Evolutionary conservation across 1,140 invertebrate species (phyloP), one percentile per base, ranked within the genome.

Genomic region (Caerostris extrusa): DNA sequence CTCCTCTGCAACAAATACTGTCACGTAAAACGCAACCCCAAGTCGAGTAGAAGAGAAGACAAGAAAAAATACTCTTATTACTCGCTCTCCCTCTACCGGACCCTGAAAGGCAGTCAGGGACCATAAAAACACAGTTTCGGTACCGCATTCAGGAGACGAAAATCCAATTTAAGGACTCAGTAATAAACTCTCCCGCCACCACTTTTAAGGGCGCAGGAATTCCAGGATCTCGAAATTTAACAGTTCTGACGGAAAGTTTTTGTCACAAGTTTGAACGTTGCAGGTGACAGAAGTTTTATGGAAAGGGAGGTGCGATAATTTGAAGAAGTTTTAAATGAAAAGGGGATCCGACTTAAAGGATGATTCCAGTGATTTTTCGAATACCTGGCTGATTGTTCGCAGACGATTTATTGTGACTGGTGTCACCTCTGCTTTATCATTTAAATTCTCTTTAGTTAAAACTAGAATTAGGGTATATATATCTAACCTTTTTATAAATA

Each of bases 251-350:
- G 83, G 83, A 85, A 85, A 85, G 83, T 85, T 85, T 85, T 85
- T 85, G 83, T 85, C 83, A 85, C 83, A 60, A 85, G 83, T 85
- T 85, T 85, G 3, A 56, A 85, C 56, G 57, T 19, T 85, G 71
- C 71, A 77, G 83, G 83, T 85, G 83, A 85, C 83, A 85, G 83
- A 85, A 85, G 83, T 85, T 85, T 85, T 85, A 85, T 85, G 83
- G 83, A 19, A 60, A 34, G 83, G 83, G 10, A 60, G 57, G 83
- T 10, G 57, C 55, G 10, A 14, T 8, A 53, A 82, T 82, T 82
- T 12, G 77, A 82, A 82, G 8, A 34, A 12, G 77, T 60, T 85
- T 85, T 60, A 85, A 85, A 85, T 60, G 83, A 85, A 85, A 77
- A 67, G 17, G 83, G 56, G 58, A 85, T 56, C 55, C 7, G 83